Percentiles rank a stretch among this genome's conserved stretches.
Evolutionary conservation across 1,140 invertebrate species (phyloP).

Genomic region (Subanguina moxae): DNA sequence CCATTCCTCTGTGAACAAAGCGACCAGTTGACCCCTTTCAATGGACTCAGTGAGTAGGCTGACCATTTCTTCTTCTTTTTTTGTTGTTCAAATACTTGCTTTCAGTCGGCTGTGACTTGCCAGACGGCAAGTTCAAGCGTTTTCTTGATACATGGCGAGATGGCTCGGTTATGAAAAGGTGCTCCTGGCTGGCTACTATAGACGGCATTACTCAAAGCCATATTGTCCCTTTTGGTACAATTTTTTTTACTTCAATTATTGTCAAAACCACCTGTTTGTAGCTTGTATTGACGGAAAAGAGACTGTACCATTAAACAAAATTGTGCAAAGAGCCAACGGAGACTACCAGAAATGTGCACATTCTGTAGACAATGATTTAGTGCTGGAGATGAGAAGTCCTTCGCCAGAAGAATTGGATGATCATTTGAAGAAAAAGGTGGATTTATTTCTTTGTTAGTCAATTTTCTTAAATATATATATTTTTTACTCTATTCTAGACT

Average conservation of each 20-base stretch:
- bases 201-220: constrained; percentile 19
- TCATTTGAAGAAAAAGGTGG: constrained; percentile 28
- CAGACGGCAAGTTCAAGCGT: constrained; percentile 34
- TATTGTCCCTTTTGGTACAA: constrained; percentile 22
- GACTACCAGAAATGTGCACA: constrained; percentile 29
- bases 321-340: constrained; percentile 23
- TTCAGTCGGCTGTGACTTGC: constrained; percentile 31
- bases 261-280: constrained; percentile 17
- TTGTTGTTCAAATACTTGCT: constrained; percentile 13
- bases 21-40: constrained; percentile 34
- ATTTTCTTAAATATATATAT: not conserved
- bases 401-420: constrained; percentile 28
- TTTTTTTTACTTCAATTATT: not conserved
- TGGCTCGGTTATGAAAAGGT: constrained; percentile 26
- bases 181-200: constrained; percentile 9
- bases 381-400: constrained; percentile 24
- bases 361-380: not conserved
- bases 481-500: constrained; percentile 19
- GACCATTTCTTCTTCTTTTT: not conserved
- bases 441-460: not conserved
- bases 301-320: constrained; percentile 30
- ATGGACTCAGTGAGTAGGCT: constrained; percentile 18
- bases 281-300: constrained; percentile 29
- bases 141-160: constrained; percentile 32
- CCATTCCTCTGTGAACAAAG: constrained; percentile 41